Evolutionary conservation across 2,888 invertebrate genomes (phyloP).

Genomic region (Brachypalpus laphriformis): DNA sequence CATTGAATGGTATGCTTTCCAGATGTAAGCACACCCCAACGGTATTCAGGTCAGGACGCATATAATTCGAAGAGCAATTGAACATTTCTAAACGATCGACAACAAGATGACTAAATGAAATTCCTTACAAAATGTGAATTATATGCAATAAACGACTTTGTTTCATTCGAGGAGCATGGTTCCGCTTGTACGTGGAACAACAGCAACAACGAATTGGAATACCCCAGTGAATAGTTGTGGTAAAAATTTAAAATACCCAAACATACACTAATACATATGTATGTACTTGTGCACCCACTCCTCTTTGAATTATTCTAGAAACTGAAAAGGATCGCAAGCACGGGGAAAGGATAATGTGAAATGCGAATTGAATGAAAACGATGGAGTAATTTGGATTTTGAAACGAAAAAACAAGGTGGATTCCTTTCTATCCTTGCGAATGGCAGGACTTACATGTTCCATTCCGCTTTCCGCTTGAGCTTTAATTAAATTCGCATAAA

Average conservation of each 20-base stretch:
- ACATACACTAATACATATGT: neutral
- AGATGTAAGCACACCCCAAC: conserved; percentile 19
- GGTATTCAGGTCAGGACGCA: conserved; percentile 59
- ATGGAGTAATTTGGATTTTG: conserved; percentile 21
- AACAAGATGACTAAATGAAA: conserved; percentile 24
- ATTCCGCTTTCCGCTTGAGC: conserved; percentile 17
- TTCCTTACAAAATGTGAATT: conserved; percentile 2
- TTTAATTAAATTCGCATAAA: conserved; percentile 60
- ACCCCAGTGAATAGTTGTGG: neutral
- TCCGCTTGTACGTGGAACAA: neutral
- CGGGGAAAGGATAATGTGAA: conserved; percentile 3
- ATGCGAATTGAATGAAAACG: conserved; percentile 27
- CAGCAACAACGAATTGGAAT: conserved; percentile 11
- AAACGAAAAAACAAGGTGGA: neutral
- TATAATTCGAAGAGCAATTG: conserved; percentile 32
- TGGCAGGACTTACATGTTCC: conserved; percentile 23
- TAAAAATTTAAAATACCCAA: conserved; percentile 9
- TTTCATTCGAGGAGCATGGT: neutral
- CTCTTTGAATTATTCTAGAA: neutral
- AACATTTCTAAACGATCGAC: conserved; percentile 21
- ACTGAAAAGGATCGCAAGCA: neutral
- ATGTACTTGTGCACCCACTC: neutral
- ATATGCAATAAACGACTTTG: neutral
- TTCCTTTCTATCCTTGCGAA: neutral
- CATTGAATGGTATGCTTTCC: conserved; percentile 13